Conservation (phyloP, 2,797 vertebrate species). For the Trematomus bernacchii region DNA sequence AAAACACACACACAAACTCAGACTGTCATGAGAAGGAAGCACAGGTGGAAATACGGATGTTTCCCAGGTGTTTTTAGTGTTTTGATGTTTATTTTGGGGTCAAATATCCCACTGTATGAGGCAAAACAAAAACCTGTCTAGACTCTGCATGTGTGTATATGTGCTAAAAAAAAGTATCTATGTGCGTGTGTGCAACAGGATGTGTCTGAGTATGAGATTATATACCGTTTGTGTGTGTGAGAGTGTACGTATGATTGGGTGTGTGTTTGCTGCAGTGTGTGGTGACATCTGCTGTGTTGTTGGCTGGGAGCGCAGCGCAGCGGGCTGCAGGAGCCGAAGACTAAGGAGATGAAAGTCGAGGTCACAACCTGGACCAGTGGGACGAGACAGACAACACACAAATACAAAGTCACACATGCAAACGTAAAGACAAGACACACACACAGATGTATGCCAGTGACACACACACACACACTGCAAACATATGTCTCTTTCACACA, state of each 20-base stretch:
- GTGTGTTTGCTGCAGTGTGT: constrained; percentile 56
- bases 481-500: constrained; percentile 37
- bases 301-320: constrained; percentile 70
- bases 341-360: constrained; percentile 82
- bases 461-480: constrained; percentile 16
- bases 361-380: constrained; percentile 78
- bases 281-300: constrained; percentile 80
- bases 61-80: constrained; percentile 54
- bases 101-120: constrained; percentile 55
- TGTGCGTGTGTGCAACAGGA: constrained; percentile 2
- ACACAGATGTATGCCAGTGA: background rate
- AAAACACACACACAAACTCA: constrained; percentile 35
- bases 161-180: constrained; percentile 41
- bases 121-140: constrained; percentile 60
- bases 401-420: constrained; percentile 64
- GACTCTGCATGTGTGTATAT: constrained; percentile 23
- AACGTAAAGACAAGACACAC: constrained; percentile 14
- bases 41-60: constrained; percentile 39
- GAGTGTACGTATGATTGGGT: constrained; percentile 32
- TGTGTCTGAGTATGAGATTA: constrained; percentile 2
- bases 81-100: constrained; percentile 69
- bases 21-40: constrained; percentile 10
- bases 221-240: constrained; percentile 7
- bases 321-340: constrained; percentile 71
- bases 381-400: constrained; percentile 65